phyloP scores from a whole-genome alignment of 2,113 vertebrate species.

The Climacteris rufus region DNA sequence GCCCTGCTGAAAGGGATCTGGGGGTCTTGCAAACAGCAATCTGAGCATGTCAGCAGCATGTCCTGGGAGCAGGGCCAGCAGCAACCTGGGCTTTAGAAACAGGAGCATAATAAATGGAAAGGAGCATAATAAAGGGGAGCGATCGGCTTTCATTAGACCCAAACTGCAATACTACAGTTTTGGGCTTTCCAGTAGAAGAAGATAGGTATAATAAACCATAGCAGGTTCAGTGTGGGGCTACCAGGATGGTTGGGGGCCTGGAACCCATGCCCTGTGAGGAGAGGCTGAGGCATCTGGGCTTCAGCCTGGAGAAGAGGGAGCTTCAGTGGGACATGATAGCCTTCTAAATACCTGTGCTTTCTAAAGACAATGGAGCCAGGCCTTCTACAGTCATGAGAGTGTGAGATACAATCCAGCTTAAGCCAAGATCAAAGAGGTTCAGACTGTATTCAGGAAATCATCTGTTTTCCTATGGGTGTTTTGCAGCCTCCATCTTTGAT shows the following conservation, averaged over 20 bases:
- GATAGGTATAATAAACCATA: not conserved
- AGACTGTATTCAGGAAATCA: not conserved
- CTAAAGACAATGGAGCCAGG: not conserved
- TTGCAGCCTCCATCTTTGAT: not conserved
- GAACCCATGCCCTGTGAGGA: not conserved
- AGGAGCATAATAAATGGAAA: not conserved
- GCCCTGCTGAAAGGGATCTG: not conserved
- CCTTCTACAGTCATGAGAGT: not conserved
- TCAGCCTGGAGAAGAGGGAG: not conserved
- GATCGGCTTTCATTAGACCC: not conserved
- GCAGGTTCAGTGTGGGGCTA: not conserved
- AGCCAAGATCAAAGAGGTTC: not conserved
- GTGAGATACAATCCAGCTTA: not conserved
- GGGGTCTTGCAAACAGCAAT: not conserved
- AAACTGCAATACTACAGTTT: not conserved
- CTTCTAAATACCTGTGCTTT: not conserved
- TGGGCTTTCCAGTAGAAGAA: not conserved
- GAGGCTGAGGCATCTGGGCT: not conserved
- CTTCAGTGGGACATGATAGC: not conserved
- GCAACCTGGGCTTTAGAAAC: not conserved
- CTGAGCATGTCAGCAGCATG: not conserved
- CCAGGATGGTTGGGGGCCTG: not conserved
- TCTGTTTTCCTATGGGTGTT: not conserved
- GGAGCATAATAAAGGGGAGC: not conserved
- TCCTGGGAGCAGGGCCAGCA: not conserved